phyloP scores from a whole-genome alignment of 2,888 invertebrate species.

The Chrysolina americana region DNA sequence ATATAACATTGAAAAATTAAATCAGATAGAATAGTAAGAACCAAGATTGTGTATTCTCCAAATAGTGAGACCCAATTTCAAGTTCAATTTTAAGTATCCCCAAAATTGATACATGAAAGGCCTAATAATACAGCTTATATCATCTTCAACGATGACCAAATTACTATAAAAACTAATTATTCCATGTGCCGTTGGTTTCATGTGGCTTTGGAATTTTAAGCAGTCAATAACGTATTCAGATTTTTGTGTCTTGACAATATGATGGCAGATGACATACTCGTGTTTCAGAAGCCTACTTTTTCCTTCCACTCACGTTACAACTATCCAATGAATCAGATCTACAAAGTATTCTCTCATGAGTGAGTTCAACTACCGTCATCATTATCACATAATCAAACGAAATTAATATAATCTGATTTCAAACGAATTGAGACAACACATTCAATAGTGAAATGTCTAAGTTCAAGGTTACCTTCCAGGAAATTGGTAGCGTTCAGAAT shows the following conservation, averaged over 20 bases:
- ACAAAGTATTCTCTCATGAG: neutral
- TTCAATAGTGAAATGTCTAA: neutral
- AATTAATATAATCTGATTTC: neutral
- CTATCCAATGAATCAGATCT: neutral
- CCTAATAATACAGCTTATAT: too few species aligned
- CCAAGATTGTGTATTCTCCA: too few species aligned
- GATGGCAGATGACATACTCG: neutral
- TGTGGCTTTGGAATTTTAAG: neutral
- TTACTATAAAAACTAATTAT: too few species aligned
- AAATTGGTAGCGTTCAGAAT: neutral
- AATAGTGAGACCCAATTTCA: too few species aligned
- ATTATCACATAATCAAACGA: constrained; percentile 3
- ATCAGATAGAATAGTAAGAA: too few species aligned
- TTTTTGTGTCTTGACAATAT: neutral
- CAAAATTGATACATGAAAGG: too few species aligned
- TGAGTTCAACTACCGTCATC: neutral
- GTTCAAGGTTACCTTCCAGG: constrained; percentile 15
- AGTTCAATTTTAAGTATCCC: too few species aligned
- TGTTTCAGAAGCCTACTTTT: neutral
- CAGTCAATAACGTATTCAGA: neutral
- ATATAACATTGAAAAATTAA: too few species aligned
- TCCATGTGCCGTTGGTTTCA: too few species aligned
- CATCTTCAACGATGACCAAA: too few species aligned
- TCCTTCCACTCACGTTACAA: neutral
- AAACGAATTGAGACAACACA: neutral